phyloP scores from a whole-genome alignment of 2,797 vertebrate genomes.

The Molossus alvarezi region DNA sequence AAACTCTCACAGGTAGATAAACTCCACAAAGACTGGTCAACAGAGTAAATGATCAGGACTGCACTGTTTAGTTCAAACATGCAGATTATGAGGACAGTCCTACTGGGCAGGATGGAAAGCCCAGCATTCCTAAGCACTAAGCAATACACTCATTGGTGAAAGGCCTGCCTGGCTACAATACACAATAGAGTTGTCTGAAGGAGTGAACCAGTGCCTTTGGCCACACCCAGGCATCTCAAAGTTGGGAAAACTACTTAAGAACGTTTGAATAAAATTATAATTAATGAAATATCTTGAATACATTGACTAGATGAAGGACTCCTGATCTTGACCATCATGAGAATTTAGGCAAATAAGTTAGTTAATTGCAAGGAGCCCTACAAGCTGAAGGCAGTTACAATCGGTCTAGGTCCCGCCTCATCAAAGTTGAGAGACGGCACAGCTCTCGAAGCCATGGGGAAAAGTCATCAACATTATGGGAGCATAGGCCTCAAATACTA shows the following conservation, averaged over 20 bases:
- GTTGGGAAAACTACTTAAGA: neutral
- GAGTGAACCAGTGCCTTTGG: neutral
- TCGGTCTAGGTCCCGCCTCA: neutral
- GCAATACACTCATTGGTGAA: neutral
- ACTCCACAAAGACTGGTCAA: neutral
- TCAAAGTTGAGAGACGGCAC: neutral
- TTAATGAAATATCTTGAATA: neutral
- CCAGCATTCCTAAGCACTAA: neutral
- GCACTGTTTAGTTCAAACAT: neutral
- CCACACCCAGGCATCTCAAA: neutral
- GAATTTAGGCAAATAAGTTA: neutral
- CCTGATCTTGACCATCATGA: neutral
- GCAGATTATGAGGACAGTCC: neutral
- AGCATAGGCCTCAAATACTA: neutral
- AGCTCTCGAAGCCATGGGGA: neutral
- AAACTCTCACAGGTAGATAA: neutral
- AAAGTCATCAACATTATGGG: neutral
- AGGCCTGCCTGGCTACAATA: neutral
- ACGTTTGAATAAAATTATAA: slow-evolving; percentile 17
- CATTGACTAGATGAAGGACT: neutral
- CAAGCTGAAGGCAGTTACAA: neutral
- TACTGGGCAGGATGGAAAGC: neutral
- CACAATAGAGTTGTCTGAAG: neutral
- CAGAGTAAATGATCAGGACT: neutral
- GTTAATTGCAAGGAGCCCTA: neutral